Conservation (phyloP, 2,113 vertebrate genomes). For the Loxodonta africana region DNA sequence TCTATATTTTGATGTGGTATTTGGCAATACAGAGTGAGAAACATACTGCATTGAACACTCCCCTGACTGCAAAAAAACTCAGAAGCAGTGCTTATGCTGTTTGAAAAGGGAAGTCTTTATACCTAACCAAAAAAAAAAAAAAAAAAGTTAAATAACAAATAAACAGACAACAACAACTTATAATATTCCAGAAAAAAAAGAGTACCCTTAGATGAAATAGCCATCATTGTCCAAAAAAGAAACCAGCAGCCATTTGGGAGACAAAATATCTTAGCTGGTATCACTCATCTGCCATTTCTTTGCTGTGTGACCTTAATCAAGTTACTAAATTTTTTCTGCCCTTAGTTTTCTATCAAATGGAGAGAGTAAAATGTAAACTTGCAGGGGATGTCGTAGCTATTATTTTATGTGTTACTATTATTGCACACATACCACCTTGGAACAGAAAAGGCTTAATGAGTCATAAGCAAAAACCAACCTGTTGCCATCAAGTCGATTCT, state of each 20-base stretch:
- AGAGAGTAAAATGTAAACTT: background rate
- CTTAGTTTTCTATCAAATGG: background rate
- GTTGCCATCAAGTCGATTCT: too few species aligned
- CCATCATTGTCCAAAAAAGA: background rate
- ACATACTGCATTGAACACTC: background rate
- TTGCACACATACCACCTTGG: background rate
- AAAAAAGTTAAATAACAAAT: background rate
- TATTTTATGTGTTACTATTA: background rate
- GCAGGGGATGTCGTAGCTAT: background rate
- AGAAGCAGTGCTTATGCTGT: background rate
- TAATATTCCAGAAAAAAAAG: background rate
- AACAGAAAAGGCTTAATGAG: background rate
- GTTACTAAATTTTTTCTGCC: background rate
- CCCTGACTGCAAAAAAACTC: background rate
- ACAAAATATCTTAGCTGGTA: background rate
- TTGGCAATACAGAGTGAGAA: slow-evolving; percentile 6
- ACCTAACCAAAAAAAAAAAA: background rate
- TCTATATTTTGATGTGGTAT: background rate
- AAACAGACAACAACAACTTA: background rate
- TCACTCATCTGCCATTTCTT: background rate
- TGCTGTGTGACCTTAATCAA: background rate
- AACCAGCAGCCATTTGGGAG: background rate
- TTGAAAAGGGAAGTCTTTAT: background rate
- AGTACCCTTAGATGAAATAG: background rate
- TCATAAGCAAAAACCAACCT: too few species aligned